Evolutionary conservation across 64 coral and sea anemone genomes (phyloP), one percentile per base, ranked within the genome.

Genomic region (Porites lutea): DNA sequence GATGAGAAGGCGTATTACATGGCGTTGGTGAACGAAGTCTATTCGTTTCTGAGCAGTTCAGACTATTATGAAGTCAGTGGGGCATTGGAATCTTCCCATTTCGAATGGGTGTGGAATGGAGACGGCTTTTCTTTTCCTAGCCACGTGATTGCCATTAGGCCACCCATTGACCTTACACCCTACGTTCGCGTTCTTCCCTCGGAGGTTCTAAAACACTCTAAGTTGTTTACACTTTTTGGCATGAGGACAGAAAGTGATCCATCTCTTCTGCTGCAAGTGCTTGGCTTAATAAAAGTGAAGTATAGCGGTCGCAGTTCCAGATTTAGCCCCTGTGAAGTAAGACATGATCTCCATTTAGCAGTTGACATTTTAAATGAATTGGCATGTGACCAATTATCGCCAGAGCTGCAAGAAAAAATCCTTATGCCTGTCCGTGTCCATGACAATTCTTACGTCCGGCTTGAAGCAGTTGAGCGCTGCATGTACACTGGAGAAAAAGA

Each of bases 321-420:
- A 3, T 18, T 55, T 6, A 5, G 5, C 0, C 3, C 3, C 4
- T 13, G 5, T 13, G 82, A 91, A 19, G 79, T 82, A 21, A 95
- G 53, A 64, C 93, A 68, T 6, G 96, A 98, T 75, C 68, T 98
- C 13, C 93, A 87, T 60, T 43, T 89, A 18, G 83, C 77, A 16
- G 82, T 88, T 54, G 89, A 79, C 59, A 92, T 98, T 19, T 19
- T 98, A 21, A 92, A 96, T 65, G 94, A 92, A 45, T 58, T 96
- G 0, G 77, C 51, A 55, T 79, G 74, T 37, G 48, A 49, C 2
- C 10, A 68, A 8, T 53, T 98, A 15, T 47, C 71, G 43, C 8
- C 67, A 2, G 58, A 86, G 13, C 50, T 86, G 23, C 65, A 76
- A 9, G 21, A 82, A 8, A 83, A 81, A 48, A 72, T 98, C 58